These are phyloP conservation scores for Macrochelys suwanniensis DNA, from an alignment of 2,797 vertebrate genomes.

Conservation along the genomic window DNA sequence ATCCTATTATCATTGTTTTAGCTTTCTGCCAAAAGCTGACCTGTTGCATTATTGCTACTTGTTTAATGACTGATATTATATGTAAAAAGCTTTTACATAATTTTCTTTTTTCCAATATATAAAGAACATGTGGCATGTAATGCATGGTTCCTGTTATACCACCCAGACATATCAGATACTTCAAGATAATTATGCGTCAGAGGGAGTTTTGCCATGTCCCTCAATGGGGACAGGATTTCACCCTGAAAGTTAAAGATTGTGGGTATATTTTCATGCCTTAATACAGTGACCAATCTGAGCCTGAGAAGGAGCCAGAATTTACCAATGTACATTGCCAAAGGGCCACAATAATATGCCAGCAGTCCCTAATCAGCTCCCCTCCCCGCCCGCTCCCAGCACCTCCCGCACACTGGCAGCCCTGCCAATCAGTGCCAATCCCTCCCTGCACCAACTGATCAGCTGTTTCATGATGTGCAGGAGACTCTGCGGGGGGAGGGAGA, in stretches of 20 bases:
- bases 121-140: neutral
- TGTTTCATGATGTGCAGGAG: too few relatives aligned
- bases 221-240: neutral
- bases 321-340: too few relatives aligned
- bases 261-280: neutral
- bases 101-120: neutral
- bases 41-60: conserved; percentile 8
- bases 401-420: too few relatives aligned
- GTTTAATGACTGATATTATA: neutral
- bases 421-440: too few relatives aligned
- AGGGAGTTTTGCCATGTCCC: neutral
- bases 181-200: neutral
- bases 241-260: neutral
- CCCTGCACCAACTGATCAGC: too few relatives aligned
- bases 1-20: neutral
- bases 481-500: too few relatives aligned
- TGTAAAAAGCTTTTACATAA: neutral
- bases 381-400: too few relatives aligned
- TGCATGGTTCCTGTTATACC: neutral
- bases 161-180: neutral
- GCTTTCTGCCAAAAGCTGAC: neutral
- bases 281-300: too few relatives aligned
- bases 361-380: too few relatives aligned
- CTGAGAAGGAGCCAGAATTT: too few relatives aligned
- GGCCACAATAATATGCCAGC: too few relatives aligned